phyloP scores from a whole-genome alignment of 2,113 vertebrate genomes.

The Puma concolor region DNA sequence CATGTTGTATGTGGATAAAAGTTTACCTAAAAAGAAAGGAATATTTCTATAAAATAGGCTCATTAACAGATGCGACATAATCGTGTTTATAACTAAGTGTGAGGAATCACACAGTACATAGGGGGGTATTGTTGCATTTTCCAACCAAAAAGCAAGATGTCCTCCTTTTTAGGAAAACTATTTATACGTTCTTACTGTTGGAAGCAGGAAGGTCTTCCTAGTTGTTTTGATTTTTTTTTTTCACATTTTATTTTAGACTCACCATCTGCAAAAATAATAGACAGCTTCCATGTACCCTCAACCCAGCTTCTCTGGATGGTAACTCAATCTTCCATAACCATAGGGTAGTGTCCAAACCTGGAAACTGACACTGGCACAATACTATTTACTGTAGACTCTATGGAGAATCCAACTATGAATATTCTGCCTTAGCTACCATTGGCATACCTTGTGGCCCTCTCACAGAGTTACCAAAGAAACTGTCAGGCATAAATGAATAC shows the following conservation, averaged over 20 bases:
- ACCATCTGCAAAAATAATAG: neutral
- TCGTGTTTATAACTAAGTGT: neutral
- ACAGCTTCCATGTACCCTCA: neutral
- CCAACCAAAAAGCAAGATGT: neutral
- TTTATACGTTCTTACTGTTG: neutral
- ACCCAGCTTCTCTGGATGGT: neutral
- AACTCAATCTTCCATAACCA: neutral
- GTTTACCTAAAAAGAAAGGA: neutral
- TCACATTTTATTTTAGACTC: constrained; percentile 4
- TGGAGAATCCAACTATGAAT: neutral
- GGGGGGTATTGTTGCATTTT: neutral
- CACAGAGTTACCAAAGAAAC: neutral
- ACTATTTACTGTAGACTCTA: neutral
- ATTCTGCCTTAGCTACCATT: neutral
- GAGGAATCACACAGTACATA: neutral
- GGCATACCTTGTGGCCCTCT: neutral
- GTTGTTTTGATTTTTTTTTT: neutral
- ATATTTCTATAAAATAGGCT: neutral
- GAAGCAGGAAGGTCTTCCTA: neutral
- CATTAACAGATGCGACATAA: neutral
- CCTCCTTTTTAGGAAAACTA: neutral
- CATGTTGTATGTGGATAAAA: neutral
- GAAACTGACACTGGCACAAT: neutral
- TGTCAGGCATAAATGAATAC: neutral
- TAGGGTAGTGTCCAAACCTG: neutral